Base-by-base conservation (phyloP, 2,113 vertebrate species). In the Centropus unirufus region DNA sequence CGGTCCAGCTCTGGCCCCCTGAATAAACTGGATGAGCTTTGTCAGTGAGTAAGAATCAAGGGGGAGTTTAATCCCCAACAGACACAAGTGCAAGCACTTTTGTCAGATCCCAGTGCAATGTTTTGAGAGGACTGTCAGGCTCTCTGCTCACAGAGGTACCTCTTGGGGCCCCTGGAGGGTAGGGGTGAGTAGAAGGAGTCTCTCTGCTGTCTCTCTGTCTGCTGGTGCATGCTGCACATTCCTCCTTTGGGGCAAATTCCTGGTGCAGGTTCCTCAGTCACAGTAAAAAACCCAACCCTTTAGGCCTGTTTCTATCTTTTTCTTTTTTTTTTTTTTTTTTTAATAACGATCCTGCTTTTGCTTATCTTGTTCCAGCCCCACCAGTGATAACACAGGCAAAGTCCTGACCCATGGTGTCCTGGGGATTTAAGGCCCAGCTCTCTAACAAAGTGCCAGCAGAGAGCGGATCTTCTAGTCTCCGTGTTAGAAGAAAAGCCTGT, bases 191-290 rank as follows among this genome's bases (percentile, higher is more conserved):
- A 2, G 10, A 24, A 42, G 66, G 63, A 77, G 59, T 44, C 1
- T 1, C 55, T 78, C 21, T 52, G 64, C 83, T 66, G 19, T 34
- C 51, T 14, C 81, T 14, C 57, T 75, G 30, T 58, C 69, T 26
- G 51, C 77, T n/a, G 36, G 73, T 19, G 8, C 52, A 15, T 27
- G 86, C 75, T 76, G 59, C 86, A 58, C 87, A 76, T 93, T 52
- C 64, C 73, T 95, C 91, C 96, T 89, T 5, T 62, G 87, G 91
- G 89, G 91, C 89, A 77, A 95, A 90, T 96, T 95, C 94, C 83
- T 73, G 14, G 0, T 47, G 21, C 3, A 0, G 75, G 32, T 39
- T 92, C 52, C 23, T 54, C 57, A 7, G 30, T 34, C 24, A 14
- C 12, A 12, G 7, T 12, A 2, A 47, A 42, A 81, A 66, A n/a